Conservation (phyloP, 2,888 invertebrate genomes). For the Mythimna lalbum region DNA sequence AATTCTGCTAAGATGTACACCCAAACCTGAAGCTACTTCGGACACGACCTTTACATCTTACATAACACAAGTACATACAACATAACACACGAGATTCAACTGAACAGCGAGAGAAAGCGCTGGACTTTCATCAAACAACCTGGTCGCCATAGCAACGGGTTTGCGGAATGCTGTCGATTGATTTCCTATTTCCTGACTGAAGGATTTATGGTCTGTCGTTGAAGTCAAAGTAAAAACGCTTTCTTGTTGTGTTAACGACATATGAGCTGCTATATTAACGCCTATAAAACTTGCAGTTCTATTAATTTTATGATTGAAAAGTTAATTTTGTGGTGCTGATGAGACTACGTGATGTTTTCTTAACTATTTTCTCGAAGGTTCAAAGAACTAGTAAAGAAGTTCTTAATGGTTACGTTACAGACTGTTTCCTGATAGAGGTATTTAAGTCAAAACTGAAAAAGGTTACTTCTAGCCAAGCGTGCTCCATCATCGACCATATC, state of each 20-base stretch:
- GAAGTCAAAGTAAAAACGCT: slow-evolving; percentile 21
- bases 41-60: slow-evolving; percentile 25
- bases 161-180: slow-evolving; percentile 58
- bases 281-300: background rate
- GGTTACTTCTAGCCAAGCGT: no score
- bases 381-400: background rate
- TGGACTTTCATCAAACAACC: slow-evolving; percentile 61
- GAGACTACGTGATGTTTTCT: background rate
- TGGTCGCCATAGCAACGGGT: slow-evolving; percentile 56
- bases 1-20: background rate
- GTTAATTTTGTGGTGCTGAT: background rate
- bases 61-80: slow-evolving; percentile 34
- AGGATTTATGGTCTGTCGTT: slow-evolving; percentile 56
- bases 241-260: slow-evolving; percentile 31
- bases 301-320: background rate
- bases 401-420: background rate
- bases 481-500: no score
- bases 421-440: background rate
- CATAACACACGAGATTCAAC: slow-evolving; percentile 47
- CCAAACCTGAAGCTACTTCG: background rate
- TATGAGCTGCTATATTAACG: slow-evolving; percentile 3
- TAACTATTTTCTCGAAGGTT: background rate
- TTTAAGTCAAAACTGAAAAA: no score
- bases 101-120: slow-evolving; percentile 59
- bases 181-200: slow-evolving; percentile 61